These are phyloP conservation scores for Heliocidaris erythrogramma DNA, from an alignment of 35 echinoderm and acorn worm genomes.

Conservation along the genomic window DNA sequence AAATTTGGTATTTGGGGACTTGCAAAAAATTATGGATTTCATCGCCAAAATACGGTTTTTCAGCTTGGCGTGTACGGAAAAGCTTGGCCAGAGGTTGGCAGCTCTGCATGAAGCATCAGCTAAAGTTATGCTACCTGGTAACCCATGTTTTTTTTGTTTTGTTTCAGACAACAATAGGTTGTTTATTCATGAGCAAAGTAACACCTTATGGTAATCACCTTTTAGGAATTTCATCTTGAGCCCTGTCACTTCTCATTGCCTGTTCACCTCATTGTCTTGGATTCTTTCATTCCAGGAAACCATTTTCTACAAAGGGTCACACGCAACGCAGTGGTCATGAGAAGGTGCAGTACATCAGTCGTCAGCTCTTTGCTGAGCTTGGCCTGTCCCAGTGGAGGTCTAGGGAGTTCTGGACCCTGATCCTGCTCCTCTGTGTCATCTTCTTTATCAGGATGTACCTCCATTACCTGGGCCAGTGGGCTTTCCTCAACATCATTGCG, in stretches of 20 bases:
- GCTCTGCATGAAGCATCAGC: too few species aligned
- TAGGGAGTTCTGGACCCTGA: constrained; percentile 93
- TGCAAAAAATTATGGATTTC: too few species aligned
- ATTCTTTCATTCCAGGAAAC: constrained; percentile 36
- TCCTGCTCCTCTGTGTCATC: constrained; percentile 79
- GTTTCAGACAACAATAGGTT: too few species aligned
- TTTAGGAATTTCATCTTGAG: too few species aligned
- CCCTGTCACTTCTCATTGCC: neutral
- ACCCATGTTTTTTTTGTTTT: too few species aligned
- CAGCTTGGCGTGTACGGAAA: too few species aligned
- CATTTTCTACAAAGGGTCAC: constrained; percentile 96
- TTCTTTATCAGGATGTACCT: constrained; percentile 91
- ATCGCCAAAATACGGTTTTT: too few species aligned
- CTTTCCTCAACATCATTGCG: constrained; percentile 85
- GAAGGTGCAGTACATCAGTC: constrained; percentile 89
- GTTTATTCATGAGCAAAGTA: too few species aligned
- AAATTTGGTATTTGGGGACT: too few species aligned
- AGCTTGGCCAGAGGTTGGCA: too few species aligned
- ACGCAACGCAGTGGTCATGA: constrained; percentile 76
- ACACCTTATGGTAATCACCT: too few species aligned
- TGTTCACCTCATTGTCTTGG: neutral
- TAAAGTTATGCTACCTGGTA: too few species aligned
- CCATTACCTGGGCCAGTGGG: constrained; percentile 96
- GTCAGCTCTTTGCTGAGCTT: constrained; percentile 87
- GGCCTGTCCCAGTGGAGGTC: constrained; percentile 97